phyloP scores from a whole-genome alignment of 2,888 invertebrate genomes.

The Heliconius aoede region DNA sequence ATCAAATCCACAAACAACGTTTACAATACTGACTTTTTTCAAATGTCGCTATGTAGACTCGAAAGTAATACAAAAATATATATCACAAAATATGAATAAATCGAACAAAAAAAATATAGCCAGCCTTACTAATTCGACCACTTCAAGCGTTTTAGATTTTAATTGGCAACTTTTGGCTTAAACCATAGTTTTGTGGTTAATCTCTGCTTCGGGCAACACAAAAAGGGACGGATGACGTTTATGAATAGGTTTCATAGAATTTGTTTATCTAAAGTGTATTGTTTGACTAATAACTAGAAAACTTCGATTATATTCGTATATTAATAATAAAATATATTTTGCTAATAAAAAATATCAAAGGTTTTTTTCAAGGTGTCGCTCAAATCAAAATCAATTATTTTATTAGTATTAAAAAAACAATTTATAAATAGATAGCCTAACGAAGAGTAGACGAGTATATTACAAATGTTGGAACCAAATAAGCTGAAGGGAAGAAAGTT shows the following conservation, averaged over 20 bases:
- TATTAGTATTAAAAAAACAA: not conserved
- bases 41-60: not conserved
- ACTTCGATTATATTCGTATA: too few species aligned
- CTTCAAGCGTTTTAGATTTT: slow-evolving; percentile 43
- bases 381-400: too few species aligned
- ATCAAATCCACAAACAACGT: not conserved
- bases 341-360: too few species aligned
- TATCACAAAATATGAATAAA: not conserved
- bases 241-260: not conserved
- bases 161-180: slow-evolving; percentile 46
- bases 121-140: slow-evolving; percentile 34
- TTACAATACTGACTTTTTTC: not conserved
- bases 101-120: not conserved
- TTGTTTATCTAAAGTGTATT: not conserved
- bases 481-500: slow-evolving; percentile 38
- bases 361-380: too few species aligned
- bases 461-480: slow-evolving; percentile 25
- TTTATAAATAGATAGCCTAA: not conserved
- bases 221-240: slow-evolving; percentile 20
- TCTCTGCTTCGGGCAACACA: slow-evolving; percentile 19
- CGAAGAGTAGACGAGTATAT: not conserved
- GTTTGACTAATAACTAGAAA: not conserved
- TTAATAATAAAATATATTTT: too few species aligned
- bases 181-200: slow-evolving; percentile 44
- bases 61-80: not conserved